A percentile compares a stretch with the other conserved stretches of the same genome.
These are phyloP conservation scores for Yponomeuta sedellus DNA, from an alignment of 2,888 invertebrate genomes.

Conservation along the genomic window DNA sequence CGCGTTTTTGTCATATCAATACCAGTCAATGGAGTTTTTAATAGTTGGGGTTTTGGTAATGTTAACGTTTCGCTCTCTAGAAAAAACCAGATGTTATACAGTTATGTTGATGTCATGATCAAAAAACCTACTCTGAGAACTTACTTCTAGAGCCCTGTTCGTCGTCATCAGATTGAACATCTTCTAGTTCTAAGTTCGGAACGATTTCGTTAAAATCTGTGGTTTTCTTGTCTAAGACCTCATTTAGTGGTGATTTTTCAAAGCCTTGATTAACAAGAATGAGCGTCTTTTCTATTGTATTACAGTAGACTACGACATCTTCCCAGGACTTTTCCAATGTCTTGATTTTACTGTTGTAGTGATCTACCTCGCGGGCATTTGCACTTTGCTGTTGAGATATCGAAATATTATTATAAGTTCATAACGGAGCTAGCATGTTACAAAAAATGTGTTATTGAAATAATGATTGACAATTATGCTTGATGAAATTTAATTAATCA, in stretches of 20 bases:
- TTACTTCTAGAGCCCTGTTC: conserved; percentile 39
- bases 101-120: not conserved
- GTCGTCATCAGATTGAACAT: conserved; percentile 54
- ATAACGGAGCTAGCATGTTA: too few species aligned
- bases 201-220: conserved; percentile 24
- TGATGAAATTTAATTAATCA: too few species aligned
- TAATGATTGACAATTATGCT: too few species aligned
- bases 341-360: conserved; percentile 45
- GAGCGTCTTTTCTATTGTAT: conserved; percentile 50
- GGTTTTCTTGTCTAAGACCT: conserved; percentile 26
- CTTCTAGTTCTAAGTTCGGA: conserved; percentile 43
- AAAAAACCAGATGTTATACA: conserved; percentile 25
- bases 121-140: conserved; percentile 17
- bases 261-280: conserved; percentile 54
- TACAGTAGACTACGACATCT: conserved; percentile 45
- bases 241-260: conserved; percentile 29
- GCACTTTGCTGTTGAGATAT: conserved; percentile 44
- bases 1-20: conserved; percentile 21
- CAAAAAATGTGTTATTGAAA: too few species aligned
- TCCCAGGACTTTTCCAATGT: conserved; percentile 44
- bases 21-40: conserved; percentile 28
- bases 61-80: conserved; percentile 54
- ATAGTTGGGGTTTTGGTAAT: conserved; percentile 42
- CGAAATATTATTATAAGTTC: not conserved
- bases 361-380: conserved; percentile 44